A percentile compares a stretch with the other conserved stretches of the same genome.
Evolutionary conservation across 2,888 invertebrate genomes (phyloP).

Genomic region (Eudasyphora cyanicolor): DNA sequence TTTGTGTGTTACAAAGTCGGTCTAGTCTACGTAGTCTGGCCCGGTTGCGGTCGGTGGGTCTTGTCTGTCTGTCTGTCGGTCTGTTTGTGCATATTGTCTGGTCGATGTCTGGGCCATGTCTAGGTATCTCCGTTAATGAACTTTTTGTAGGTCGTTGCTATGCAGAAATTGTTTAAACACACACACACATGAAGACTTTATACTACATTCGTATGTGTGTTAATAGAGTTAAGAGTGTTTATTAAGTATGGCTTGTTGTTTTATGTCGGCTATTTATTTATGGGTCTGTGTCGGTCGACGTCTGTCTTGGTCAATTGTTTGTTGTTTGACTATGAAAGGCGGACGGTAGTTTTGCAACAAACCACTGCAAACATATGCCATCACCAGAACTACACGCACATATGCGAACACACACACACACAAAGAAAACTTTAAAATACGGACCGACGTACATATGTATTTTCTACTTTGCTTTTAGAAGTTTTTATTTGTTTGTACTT

Average conservation of each 20-base stretch:
- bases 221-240: conserved; percentile 42
- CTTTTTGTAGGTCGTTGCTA: conserved; percentile 80
- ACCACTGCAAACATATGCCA: not conserved
- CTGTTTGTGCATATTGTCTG: conserved; percentile 75
- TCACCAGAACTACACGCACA: not conserved
- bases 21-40: conserved; percentile 54
- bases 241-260: conserved; percentile 32
- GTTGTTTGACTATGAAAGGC: not conserved
- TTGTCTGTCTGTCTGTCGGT: too few species aligned
- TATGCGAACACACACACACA: not conserved
- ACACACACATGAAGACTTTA: conserved; percentile 54
- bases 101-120: conserved; percentile 80
- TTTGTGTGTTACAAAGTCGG: conserved; percentile 54
- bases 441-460: not conserved
- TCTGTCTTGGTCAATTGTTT: conserved; percentile 11
- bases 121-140: conserved; percentile 79
- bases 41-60: too few species aligned
- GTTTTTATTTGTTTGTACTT: not conserved
- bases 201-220: conserved; percentile 39
- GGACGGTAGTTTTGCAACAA: not conserved
- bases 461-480: not conserved
- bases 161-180: conserved; percentile 67
- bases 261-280: not conserved
- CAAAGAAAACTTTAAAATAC: conserved; percentile 6
- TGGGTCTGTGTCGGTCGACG: conserved; percentile 10